phyloP scores from a whole-genome alignment of 1,140 invertebrate species.

The Bombus sibiricus region DNA sequence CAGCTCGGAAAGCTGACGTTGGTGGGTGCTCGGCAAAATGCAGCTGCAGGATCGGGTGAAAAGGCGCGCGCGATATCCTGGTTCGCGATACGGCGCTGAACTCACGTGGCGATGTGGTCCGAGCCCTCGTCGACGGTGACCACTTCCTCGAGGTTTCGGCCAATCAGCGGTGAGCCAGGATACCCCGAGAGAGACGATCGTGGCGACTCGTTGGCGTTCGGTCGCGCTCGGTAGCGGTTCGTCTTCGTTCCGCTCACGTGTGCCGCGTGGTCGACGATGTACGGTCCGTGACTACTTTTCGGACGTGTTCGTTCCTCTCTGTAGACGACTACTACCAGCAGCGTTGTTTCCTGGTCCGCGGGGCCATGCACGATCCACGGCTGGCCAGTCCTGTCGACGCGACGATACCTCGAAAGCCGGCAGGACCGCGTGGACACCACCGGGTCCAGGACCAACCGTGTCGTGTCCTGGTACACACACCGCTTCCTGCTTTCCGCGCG shows the following conservation, averaged over 20 bases:
- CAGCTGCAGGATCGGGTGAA: constrained; percentile 4
- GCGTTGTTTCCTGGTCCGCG: neutral
- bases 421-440: constrained; percentile 37
- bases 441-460: constrained; percentile 24
- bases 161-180: constrained; percentile 65
- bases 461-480: constrained; percentile 48
- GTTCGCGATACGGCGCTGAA: constrained; percentile 56
- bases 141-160: constrained; percentile 66
- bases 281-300: constrained; percentile 56
- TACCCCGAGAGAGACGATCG: constrained; percentile 55
- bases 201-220: constrained; percentile 58
- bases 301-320: constrained; percentile 41
- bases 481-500: constrained; percentile 69
- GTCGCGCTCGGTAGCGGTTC: constrained; percentile 56
- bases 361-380: neutral
- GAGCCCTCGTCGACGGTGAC: constrained; percentile 63
- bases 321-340: constrained; percentile 23
- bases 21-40: neutral
- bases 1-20: neutral
- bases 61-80: constrained; percentile 51
- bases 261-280: constrained; percentile 53
- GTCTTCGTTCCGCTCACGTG: constrained; percentile 61
- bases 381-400: neutral
- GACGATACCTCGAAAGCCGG: neutral
- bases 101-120: constrained; percentile 74